These are phyloP conservation scores for Melozone crissalis DNA, from an alignment of 2,113 vertebrate species.

Conservation along the genomic window DNA sequence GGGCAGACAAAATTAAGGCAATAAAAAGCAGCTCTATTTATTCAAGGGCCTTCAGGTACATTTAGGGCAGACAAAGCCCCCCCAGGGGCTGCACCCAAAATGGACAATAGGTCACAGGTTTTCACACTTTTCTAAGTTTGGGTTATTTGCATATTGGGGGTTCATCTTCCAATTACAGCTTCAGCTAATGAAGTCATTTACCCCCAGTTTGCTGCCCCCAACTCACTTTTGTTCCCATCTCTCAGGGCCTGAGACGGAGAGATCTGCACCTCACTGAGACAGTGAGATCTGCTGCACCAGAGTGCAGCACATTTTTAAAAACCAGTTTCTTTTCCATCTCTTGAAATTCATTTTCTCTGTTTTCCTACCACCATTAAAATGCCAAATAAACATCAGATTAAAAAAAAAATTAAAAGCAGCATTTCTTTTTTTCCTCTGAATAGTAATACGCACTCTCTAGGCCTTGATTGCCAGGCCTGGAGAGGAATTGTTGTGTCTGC, in stretches of 20 bases:
- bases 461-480: not conserved
- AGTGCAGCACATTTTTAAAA: not conserved
- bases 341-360: not conserved
- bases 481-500: not conserved
- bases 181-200: not conserved
- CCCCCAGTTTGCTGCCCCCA: not conserved
- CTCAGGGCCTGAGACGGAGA: not conserved
- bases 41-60: not conserved
- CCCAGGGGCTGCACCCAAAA: not conserved
- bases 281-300: not conserved
- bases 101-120: accelerated
- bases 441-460: not conserved
- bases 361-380: not conserved
- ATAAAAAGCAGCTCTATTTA: not conserved
- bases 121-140: not conserved
- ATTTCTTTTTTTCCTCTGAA: not conserved
- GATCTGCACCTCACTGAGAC: not conserved
- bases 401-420: not conserved
- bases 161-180: not conserved
- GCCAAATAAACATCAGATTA: not conserved
- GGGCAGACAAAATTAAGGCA: not conserved
- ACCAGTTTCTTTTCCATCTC: not conserved
- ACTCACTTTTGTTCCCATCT: not conserved
- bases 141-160: not conserved
- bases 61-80: accelerated